Conservation (phyloP, 2,113 vertebrate species). For the Coptodon rendalli region DNA sequence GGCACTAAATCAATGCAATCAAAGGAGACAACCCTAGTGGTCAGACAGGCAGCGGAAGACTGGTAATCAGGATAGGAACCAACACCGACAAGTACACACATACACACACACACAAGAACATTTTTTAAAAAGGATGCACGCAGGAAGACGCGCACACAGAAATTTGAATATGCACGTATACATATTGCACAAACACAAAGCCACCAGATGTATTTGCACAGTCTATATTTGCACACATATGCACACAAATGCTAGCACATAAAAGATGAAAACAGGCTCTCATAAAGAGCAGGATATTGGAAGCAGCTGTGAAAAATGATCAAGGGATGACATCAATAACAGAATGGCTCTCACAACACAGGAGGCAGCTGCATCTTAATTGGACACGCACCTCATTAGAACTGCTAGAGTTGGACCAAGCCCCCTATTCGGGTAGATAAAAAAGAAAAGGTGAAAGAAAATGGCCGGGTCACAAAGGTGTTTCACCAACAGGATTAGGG, state of each 20-base stretch:
- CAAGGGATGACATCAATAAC: conserved; percentile 67
- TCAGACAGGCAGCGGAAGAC: conserved; percentile 28
- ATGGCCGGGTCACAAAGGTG: not conserved
- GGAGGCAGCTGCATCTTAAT: conserved; percentile 61
- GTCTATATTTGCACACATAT: conserved; percentile 47
- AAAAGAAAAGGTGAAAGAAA: not conserved
- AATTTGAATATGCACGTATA: not conserved
- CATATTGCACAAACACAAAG: conserved; percentile 14
- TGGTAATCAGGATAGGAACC: conserved; percentile 35
- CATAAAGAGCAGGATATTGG: conserved; percentile 68
- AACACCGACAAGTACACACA: conserved; percentile 13
- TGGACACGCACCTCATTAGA: conserved; percentile 53
- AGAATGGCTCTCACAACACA: conserved; percentile 40
- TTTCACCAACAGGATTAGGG: not conserved
- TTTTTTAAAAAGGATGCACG: not conserved
- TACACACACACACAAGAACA: not conserved
- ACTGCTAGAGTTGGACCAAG: conserved; percentile 9
- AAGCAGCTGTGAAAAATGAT: conserved; percentile 62
- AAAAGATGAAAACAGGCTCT: conserved; percentile 56
- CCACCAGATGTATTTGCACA: conserved; percentile 37
- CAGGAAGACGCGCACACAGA: not conserved
- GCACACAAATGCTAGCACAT: conserved; percentile 32
- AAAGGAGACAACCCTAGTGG: conserved; percentile 41
- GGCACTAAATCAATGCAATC: conserved; percentile 50
- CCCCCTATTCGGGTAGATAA: not conserved